These are phyloP conservation scores for Mobula birostris DNA, from an alignment of 2,113 vertebrate genomes.

Conservation along the genomic window DNA sequence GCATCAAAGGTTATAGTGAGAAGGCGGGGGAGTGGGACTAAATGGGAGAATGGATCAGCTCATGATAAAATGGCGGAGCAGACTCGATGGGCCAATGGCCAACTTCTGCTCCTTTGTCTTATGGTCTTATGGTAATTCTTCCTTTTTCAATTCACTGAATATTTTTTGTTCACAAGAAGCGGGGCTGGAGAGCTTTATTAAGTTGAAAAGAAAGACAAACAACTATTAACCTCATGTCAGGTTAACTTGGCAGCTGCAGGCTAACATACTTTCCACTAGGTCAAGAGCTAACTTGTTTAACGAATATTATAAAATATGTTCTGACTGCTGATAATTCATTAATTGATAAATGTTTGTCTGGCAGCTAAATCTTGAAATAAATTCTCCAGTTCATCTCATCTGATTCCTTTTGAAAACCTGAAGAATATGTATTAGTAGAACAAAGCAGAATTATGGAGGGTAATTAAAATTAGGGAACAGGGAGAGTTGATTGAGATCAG, in stretches of 20 bases:
- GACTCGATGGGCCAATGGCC: no score
- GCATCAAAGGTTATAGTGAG: no score
- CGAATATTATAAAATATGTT: not conserved
- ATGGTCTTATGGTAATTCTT: not conserved
- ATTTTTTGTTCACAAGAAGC: not conserved
- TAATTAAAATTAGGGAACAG: no score
- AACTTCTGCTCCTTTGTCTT: no score
- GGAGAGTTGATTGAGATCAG: no score
- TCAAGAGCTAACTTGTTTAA: not conserved
- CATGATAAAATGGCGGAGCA: no score
- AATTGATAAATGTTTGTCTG: not conserved
- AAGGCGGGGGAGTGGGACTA: no score
- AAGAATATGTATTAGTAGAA: no score
- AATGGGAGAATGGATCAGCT: no score
- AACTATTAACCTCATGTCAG: not conserved
- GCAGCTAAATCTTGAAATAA: not conserved
- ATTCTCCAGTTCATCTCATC: not conserved
- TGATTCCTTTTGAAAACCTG: no score
- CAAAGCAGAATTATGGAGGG: no score
- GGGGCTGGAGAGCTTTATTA: not conserved
- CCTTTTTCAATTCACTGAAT: not conserved
- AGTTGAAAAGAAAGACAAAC: not conserved
- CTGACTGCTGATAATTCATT: not conserved
- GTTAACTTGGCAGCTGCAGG: not conserved
- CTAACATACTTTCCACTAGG: not conserved